phyloP scores from a whole-genome alignment of 2,888 invertebrate genomes.

The Pterobdella sp. region DNA sequence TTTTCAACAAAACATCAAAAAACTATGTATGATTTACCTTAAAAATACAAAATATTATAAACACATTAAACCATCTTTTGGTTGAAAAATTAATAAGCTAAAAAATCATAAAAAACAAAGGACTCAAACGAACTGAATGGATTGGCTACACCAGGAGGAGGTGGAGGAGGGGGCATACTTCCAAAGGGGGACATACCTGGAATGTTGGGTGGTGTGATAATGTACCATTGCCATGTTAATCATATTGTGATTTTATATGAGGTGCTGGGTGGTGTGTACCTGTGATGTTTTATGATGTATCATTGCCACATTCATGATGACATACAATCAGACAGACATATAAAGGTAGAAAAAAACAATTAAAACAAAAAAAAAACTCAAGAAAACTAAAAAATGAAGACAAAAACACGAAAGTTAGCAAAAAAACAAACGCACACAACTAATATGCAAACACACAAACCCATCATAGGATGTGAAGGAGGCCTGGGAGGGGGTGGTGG shows the following conservation, averaged over 20 bases:
- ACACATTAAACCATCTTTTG: no score
- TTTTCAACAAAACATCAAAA: no score
- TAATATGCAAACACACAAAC: constrained; percentile 10
- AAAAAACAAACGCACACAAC: not conserved
- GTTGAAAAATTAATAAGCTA: not conserved
- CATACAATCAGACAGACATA: no score
- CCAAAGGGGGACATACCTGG: constrained; percentile 10
- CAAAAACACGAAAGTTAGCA: not conserved
- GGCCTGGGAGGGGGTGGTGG: constrained; percentile 18
- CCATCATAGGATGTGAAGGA: constrained; percentile 15
- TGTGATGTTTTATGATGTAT: no score
- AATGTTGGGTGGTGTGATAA: not conserved
- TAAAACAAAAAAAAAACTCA: no score
- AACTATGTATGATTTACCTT: no score
- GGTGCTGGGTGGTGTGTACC: no score
- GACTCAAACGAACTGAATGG: not conserved
- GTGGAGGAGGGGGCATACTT: constrained; percentile 3
- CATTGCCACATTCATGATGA: no score
- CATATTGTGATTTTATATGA: no score
- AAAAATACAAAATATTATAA: no score
- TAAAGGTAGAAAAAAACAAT: no score
- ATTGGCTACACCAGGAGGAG: not conserved
- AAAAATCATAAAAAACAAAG: not conserved
- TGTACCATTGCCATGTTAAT: not conserved
- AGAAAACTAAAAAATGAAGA: not conserved